Base-by-base conservation (phyloP, 2,113 vertebrate species). In the Ammodytes marinus region DNA sequence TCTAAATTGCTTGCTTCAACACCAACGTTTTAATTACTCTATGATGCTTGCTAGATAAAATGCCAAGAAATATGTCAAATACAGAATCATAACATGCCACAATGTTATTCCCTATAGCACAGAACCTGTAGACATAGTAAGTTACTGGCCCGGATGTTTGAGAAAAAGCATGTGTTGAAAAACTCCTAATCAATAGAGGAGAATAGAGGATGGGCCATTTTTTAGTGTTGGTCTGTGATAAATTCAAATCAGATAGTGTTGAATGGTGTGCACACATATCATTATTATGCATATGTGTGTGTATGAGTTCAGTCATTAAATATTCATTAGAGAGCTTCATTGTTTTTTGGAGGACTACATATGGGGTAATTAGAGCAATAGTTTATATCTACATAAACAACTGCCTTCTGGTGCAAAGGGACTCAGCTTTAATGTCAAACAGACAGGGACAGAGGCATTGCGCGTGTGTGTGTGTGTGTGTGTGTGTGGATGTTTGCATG, bases 351-450 rank as follows among this genome's bases (percentile, higher is more conserved):
- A 90, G 84, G 77, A 80, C 84, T 93, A 73, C 90, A 94, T 94
- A 93, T 91, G 92, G 89, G 88, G 85, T 90, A 94, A 92, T 94
- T 92, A 94, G 68, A 74, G 75, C 77, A 89, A 86, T 94, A 90
- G 93, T 95, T 94, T 94, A 94, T 95, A 86, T 88, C 81, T 82
- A 89, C 90, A 92, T 94, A 94, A 94, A 95, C 91, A 85, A 91
- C 80, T 35, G 86, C 93, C 92, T 92, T 90, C 94, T 95, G 94
- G 80, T 88, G 82, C 86, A 61, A 57, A 85, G 88, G 80, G 89
- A 94, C 82, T 85, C 45, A 7, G 81, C 74, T 85, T 73, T 90
- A 93, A 93, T 92, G 84, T 91, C 89, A 90, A 91, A 88, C 88
- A 89, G 90, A 83, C 86, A 81, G 84, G 14, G 86, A 77, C 75